Conservation (phyloP, 2,797 vertebrate species). For the Crypturellus tataupa region DNA sequence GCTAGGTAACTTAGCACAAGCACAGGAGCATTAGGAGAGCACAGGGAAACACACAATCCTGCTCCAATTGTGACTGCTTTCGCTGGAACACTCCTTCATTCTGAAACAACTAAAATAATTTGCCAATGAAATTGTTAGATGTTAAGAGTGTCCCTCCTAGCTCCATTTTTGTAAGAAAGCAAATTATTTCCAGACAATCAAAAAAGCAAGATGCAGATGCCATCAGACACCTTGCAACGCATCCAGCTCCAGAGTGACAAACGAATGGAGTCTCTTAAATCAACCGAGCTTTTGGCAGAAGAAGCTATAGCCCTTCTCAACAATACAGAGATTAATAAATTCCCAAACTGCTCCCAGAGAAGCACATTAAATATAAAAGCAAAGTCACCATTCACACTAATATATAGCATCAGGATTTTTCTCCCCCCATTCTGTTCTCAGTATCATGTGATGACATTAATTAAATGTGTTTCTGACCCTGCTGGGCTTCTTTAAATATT, state of each 20-base stretch:
- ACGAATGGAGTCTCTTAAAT: background rate
- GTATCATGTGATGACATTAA: constrained; percentile 72
- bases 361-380: constrained; percentile 56
- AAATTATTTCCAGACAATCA: constrained; percentile 23
- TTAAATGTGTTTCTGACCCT: constrained; percentile 80
- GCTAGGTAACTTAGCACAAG: fast-evolving
- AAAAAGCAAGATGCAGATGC: constrained; percentile 29
- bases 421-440: constrained; percentile 30
- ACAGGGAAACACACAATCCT: background rate
- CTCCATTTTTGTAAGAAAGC: background rate
- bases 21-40: fast-evolving
- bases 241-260: background rate
- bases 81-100: background rate
- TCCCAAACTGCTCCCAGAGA: background rate
- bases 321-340: background rate
- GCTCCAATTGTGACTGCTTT: background rate
- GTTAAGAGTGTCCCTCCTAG: constrained; percentile 2
- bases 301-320: background rate
- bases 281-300: constrained; percentile 1
- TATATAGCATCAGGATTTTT: constrained; percentile 63
- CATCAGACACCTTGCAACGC: background rate
- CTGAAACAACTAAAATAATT: background rate
- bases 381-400: constrained; percentile 50
- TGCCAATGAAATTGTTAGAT: constrained; percentile 2
- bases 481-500: constrained; percentile 80